Base-by-base conservation (phyloP, 30 jellyfish, hydroid and myxozoan species). In the Kudoa iwatai region DNA sequence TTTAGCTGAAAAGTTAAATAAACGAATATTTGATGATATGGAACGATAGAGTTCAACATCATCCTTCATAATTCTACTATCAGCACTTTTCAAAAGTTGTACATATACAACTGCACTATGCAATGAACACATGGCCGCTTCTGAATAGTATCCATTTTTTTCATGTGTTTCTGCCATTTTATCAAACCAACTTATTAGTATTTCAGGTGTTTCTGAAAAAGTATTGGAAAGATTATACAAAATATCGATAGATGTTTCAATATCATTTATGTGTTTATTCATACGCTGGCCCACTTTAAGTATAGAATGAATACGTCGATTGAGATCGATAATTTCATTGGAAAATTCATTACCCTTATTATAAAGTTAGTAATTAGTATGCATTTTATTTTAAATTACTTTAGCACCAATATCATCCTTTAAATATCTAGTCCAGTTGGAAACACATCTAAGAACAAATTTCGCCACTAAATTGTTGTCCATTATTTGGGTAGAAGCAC, bases 71-170 rank as follows among this genome's bases (percentile, higher is more conserved):
- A 36, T 43, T n/a, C n/a, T n/a, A n/a, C n/a, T n/a, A 54, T 84
- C 88, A 46, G 45, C 47, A 13, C 85, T 33, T 45, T 64, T 61
- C 43, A 79, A 57, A 39, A 52, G 58, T 26, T 63, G 85, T 14
- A 88, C 85, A 42, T 62, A 85, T 25, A 79, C 43, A 3, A 88
- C 98, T 18, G 98, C 98, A 20, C 85, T 69, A 33, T 63, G 98
- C 12, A 64, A 50, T 44, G 50, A 64, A 47, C 98, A 79, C 98
- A 79, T 79, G 17, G 88, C 98, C 23, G 98, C 89, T 88, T 79
- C 98, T 3, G 98, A 79, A 32, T 32, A 64, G 48, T 79, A 85
- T 1, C 81, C 62, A 17, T 64, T 43, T 39, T 53, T 63, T 39
- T 79, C 98, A 47, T 79, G 98, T 14, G 63, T 52, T 4, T 24